Base-by-base conservation (phyloP, 2,888 invertebrate species). In the Cabera pusaria region DNA sequence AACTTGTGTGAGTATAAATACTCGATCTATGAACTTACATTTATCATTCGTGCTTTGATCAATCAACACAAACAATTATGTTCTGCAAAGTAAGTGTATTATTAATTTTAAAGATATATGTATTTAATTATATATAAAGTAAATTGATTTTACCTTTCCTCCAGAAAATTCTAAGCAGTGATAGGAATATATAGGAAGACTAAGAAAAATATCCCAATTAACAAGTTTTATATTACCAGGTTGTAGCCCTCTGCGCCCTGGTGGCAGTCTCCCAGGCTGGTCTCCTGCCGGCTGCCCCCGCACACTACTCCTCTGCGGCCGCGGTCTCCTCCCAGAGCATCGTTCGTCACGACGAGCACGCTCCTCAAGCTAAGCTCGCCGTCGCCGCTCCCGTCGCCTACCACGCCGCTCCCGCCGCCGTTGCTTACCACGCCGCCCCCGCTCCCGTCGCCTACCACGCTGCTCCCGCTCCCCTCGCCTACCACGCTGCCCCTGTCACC, bases 291-390 rank as follows among this genome's bases (percentile, higher is more conserved):
- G 39, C 6, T 28, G 64, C 64, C 28, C 47, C 4, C 8, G 64
- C 50, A 3, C 79, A 82, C 57, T 77, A 77, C 62, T 73, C 77
- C 4, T 41, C 66, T 3, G 72, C 78, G 3, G 64, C 53, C 12
- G 75, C 79, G 4, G 74, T 82, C 25, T 84, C 83, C 16, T 80
- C 80, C 10, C 81, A 81, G 48, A 77, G 63, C 64, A 72, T 77
- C 49, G 67, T 79, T 7, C 76, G 80, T 35, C 77, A 73, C 61
- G 77, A 74, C 69, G 68, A 61, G 69, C 25, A 34, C 60, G 43
- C 50, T 2, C 44, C 47, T 25, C 9, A 44, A 6, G 43, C 78
- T 14, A 14, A 14, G 14, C 25, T 22, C 46, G 53, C 62, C 2
- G 61, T 60, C 6, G 50, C 62, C 11, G 56, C 52, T 3, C 23